Evolutionary conservation across 2,888 invertebrate species (phyloP), one percentile per base, ranked within the genome.

Genomic region (Noctuana brunneofusca): DNA sequence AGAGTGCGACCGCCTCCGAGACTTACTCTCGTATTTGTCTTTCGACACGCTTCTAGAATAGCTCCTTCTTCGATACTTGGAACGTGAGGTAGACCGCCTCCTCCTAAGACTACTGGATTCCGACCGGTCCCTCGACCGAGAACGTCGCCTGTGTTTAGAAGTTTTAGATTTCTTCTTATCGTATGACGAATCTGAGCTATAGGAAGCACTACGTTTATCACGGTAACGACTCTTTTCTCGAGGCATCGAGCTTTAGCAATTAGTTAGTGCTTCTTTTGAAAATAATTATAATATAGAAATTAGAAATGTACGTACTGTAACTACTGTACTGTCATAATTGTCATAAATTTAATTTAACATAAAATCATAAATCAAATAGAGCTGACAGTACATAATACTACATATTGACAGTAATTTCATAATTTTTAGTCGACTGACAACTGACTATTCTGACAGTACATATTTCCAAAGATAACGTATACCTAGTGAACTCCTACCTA

Each of bases 221-320:
- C 91, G 82, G 60, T 87, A 82, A n/a, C 86, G 83, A 68, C 81
- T 85, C 73, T 79, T 89, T 65, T 91, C 91, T 24, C 91, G 88
- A 62, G 92, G 92, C 92, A 92, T 90, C 67, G 24, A 49, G 14
- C 6, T 14, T 32, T 54, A 60, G 0, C 1, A 38, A n/a, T n/a
- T n/a, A n/a, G n/a, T n/a, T n/a, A 27, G 8, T 8, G 27, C 3
- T 27, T 27, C 8, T 27, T 27, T 27, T 27, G 8, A 27, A 3
- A 8, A 27, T 27, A 27, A 27, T n/a, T n/a, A n/a, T n/a, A n/a
- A n/a, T n/a, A n/a, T n/a, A n/a, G n/a, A n/a, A n/a, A n/a, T n/a
- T n/a, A n/a, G n/a, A n/a, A n/a, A n/a, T n/a, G n/a, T n/a, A n/a
- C n/a, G n/a, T n/a, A n/a, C n/a, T n/a, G n/a, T n/a, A n/a, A n/a